These are phyloP conservation scores for Mycalesis mineus DNA, from an alignment of 2,888 invertebrate species.

Conservation along the genomic window DNA sequence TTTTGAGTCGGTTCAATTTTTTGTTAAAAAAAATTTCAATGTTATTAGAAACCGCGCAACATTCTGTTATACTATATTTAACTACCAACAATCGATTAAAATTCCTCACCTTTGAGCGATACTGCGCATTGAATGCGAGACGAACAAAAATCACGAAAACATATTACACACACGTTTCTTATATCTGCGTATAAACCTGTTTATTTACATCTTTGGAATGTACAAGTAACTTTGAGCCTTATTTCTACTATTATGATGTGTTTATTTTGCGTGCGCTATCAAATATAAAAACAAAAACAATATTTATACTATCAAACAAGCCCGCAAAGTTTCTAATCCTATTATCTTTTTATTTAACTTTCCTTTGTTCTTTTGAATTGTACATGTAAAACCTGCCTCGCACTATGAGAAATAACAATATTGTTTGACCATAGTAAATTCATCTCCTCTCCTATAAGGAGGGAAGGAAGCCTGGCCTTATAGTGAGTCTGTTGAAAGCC, in stretches of 20 bases:
- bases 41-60: too few relatives aligned
- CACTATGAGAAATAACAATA: too few relatives aligned
- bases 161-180: neutral
- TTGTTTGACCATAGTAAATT: too few relatives aligned
- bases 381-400: too few relatives aligned
- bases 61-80: neutral
- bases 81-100: neutral
- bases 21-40: too few relatives aligned
- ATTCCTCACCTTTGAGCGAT: neutral
- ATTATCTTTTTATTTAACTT: too few relatives aligned
- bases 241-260: neutral
- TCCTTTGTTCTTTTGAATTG: too few relatives aligned
- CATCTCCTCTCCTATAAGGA: too few relatives aligned
- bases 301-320: neutral
- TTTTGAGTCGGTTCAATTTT: too few relatives aligned
- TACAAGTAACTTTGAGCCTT: neutral
- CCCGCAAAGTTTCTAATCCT: neutral
- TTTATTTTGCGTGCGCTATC: neutral
- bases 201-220: neutral
- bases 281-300: neutral
- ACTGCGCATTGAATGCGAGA: neutral
- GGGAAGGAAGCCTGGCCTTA: too few relatives aligned
- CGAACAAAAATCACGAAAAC: neutral
- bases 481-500: too few relatives aligned
- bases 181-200: neutral